Conservation (phyloP, 2,113 vertebrate species). For the Paraplagusia blochii region DNA sequence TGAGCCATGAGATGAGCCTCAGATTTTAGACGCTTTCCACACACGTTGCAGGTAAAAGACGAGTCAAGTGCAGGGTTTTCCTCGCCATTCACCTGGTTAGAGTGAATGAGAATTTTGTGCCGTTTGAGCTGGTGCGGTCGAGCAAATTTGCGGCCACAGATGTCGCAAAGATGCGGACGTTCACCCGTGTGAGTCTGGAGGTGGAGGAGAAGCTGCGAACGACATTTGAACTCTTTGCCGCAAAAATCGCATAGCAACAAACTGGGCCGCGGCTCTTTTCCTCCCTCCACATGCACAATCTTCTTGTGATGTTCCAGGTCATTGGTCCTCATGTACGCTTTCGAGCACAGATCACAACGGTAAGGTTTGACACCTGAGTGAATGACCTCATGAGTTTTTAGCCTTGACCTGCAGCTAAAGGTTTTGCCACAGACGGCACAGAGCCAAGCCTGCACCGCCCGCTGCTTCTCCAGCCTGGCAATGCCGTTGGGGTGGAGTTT, state of each 20-base stretch:
- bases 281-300: slow-evolving; percentile 33
- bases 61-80: accelerated
- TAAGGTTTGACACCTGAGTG: slow-evolving; percentile 62
- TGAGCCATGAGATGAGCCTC: slow-evolving; percentile 38
- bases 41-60: slow-evolving; percentile 31
- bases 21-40: slow-evolving; percentile 43
- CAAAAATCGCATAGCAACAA: slow-evolving; percentile 63
- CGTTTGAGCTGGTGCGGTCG: slow-evolving; percentile 59
- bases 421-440: slow-evolving; percentile 62
- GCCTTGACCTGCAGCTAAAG: slow-evolving; percentile 58
- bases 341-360: slow-evolving; percentile 59
- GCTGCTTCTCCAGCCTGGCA: slow-evolving; percentile 24
- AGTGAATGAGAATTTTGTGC: slow-evolving; percentile 55
- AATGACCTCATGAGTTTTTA: slow-evolving; percentile 60
- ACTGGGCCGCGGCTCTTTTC: neutral
- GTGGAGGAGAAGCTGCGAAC: slow-evolving; percentile 59
- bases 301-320: slow-evolving; percentile 64
- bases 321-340: slow-evolving; percentile 66
- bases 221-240: slow-evolving; percentile 57
- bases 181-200: slow-evolving; percentile 58
- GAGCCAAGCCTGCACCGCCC: slow-evolving; percentile 38
- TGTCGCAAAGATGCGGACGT: slow-evolving; percentile 62
- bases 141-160: slow-evolving; percentile 63
- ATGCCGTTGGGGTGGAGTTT: slow-evolving; percentile 48
- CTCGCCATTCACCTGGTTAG: accelerated